Evolutionary conservation across 1,140 invertebrate species (phyloP).

Genomic region (Drosophila nigromelanica): DNA sequence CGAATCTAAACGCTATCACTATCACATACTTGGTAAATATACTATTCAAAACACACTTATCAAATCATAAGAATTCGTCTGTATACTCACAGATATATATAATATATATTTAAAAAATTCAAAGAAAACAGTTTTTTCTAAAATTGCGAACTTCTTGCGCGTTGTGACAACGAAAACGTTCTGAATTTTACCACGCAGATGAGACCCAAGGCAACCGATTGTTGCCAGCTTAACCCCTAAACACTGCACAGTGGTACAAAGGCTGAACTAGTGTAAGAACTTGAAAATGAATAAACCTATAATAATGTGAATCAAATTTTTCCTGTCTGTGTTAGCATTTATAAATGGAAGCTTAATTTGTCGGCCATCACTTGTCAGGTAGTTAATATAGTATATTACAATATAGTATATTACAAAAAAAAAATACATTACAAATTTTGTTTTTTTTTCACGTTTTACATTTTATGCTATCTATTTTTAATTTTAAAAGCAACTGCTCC

Average conservation of each 20-base stretch:
- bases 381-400: too few species aligned
- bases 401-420: too few species aligned
- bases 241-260: constrained; percentile 9
- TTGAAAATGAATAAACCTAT: background rate
- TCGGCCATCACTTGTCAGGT: too few species aligned
- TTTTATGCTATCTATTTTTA: too few species aligned
- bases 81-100: constrained; percentile 1
- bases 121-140: too few species aligned
- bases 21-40: background rate
- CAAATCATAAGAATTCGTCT: too few species aligned
- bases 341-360: too few species aligned
- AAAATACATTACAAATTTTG: too few species aligned
- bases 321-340: too few species aligned
- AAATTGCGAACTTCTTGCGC: constrained; percentile 28
- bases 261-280: background rate
- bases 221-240: background rate
- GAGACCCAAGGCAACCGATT: background rate
- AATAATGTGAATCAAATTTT: background rate
- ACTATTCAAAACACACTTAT: background rate
- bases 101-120: background rate
- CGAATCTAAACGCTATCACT: background rate
- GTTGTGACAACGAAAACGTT: constrained; percentile 23
- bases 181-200: constrained; percentile 9
- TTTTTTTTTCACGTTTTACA: too few species aligned
- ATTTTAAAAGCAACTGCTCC: too few species aligned